These are phyloP conservation scores for Parelbella ahira DNA, from an alignment of 2,888 invertebrate species.

Conservation along the genomic window DNA sequence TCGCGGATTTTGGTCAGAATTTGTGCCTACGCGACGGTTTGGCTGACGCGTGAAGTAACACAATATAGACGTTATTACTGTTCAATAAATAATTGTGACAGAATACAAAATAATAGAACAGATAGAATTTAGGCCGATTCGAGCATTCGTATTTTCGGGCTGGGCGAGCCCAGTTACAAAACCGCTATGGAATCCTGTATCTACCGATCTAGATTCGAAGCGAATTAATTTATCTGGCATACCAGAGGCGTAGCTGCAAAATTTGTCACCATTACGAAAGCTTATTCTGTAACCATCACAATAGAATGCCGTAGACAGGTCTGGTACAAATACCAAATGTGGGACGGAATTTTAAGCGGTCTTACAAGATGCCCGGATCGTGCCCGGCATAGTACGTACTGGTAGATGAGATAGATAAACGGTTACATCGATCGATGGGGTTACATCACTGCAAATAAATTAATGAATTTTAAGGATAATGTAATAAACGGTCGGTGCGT, in stretches of 20 bases:
- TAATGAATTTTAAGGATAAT: too few species aligned
- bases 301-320: constrained; percentile 40
- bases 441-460: too few species aligned
- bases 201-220: constrained; percentile 22
- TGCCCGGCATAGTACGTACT: constrained; percentile 1
- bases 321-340: constrained; percentile 41
- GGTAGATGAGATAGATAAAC: constrained; percentile 1
- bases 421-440: not conserved
- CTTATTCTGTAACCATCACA: constrained; percentile 34
- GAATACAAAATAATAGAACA: constrained; percentile 15
- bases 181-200: constrained; percentile 23
- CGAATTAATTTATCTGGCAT: constrained; percentile 28
- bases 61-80: not conserved
- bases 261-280: constrained; percentile 36
- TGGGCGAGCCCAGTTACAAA: constrained; percentile 22
- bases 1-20: too few species aligned
- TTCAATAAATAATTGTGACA: constrained; percentile 20
- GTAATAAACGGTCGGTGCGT: too few species aligned
- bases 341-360: constrained; percentile 39
- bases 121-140: constrained; percentile 16
- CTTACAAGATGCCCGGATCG: constrained; percentile 19
- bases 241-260: constrained; percentile 29
- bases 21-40: too few species aligned
- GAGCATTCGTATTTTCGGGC: constrained; percentile 24
- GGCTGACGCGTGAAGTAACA: too few species aligned